These are phyloP conservation scores for Myotis myotis DNA, from an alignment of 2,797 vertebrate species.

Conservation along the genomic window DNA sequence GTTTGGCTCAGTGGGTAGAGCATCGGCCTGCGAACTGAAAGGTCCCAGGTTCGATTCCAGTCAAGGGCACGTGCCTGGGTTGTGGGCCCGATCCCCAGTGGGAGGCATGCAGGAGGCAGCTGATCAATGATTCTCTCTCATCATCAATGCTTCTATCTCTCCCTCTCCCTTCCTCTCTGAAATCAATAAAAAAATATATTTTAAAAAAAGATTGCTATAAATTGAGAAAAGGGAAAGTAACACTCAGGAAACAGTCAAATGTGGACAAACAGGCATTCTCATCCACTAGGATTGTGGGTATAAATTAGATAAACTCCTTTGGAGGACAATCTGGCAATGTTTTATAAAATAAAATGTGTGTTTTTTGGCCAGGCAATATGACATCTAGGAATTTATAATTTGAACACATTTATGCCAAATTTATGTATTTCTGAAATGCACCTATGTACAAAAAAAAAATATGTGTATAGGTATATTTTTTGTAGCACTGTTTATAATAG, in stretches of 20 bases:
- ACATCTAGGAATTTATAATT: not conserved
- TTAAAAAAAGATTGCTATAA: not conserved
- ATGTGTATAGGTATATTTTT: not conserved
- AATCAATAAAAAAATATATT: too few species aligned
- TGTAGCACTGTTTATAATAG: not conserved
- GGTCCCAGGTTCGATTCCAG: too few species aligned
- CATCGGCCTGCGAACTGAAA: too few species aligned
- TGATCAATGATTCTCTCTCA: too few species aligned
- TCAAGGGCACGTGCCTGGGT: too few species aligned
- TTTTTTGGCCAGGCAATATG: slow-evolving; percentile 2
- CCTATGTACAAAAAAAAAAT: not conserved
- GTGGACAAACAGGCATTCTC: not conserved
- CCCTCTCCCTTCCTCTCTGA: too few species aligned
- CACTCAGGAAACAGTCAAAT: not conserved
- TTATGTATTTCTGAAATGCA: not conserved
- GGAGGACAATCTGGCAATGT: not conserved
- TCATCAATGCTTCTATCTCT: too few species aligned
- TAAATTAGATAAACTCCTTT: not conserved
- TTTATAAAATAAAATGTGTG: not conserved
- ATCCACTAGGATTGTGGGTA: not conserved
- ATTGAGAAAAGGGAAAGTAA: not conserved
- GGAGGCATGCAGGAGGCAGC: too few species aligned
- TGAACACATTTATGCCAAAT: not conserved
- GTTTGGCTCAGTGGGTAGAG: too few species aligned
- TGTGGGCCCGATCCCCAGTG: too few species aligned